Percentiles rank a stretch among this genome's conserved stretches.
Evolutionary conservation across 2,888 invertebrate genomes (phyloP).

Genomic region (Drosophila pegasa): DNA sequence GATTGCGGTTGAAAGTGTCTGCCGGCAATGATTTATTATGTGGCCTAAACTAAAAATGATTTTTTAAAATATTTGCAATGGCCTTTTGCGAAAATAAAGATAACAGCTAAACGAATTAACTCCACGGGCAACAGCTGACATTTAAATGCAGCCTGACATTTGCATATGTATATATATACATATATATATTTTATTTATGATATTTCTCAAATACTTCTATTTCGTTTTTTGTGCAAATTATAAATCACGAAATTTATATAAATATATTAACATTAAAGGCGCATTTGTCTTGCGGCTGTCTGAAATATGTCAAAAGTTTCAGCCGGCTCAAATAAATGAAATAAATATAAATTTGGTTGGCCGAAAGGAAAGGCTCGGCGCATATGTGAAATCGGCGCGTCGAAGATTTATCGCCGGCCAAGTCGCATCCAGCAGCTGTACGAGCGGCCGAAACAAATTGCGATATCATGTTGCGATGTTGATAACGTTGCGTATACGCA

Average conservation of each 20-base stretch:
- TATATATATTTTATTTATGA: not conserved
- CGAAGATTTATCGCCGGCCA: constrained; percentile 65
- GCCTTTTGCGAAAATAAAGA: constrained; percentile 42
- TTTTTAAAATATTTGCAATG: constrained; percentile 25
- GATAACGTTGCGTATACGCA: constrained; percentile 28
- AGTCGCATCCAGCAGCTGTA: constrained; percentile 57
- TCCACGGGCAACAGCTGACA: constrained; percentile 33
- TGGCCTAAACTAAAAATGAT: constrained; percentile 41
- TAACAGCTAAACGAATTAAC: constrained; percentile 26
- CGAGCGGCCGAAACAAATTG: constrained; percentile 33
- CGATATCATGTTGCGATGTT: constrained; percentile 25
- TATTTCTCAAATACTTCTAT: constrained; percentile 1
- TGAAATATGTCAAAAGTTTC: constrained; percentile 73
- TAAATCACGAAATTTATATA: constrained; percentile 28
- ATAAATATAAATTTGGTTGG: constrained; percentile 70
- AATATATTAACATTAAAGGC: constrained; percentile 65
- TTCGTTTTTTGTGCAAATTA: constrained; percentile 16
- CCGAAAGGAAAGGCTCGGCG: constrained; percentile 46
- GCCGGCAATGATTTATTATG: constrained; percentile 61
- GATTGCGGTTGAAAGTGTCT: constrained; percentile 17
- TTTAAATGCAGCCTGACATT: constrained; percentile 39
- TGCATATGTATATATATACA: not conserved
- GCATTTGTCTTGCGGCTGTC: constrained; percentile 62
- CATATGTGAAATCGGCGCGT: constrained; percentile 69
- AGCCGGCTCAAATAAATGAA: constrained; percentile 43